phyloP scores from a whole-genome alignment of 1,140 invertebrate genomes.

The Sarcophaga peregrina region DNA sequence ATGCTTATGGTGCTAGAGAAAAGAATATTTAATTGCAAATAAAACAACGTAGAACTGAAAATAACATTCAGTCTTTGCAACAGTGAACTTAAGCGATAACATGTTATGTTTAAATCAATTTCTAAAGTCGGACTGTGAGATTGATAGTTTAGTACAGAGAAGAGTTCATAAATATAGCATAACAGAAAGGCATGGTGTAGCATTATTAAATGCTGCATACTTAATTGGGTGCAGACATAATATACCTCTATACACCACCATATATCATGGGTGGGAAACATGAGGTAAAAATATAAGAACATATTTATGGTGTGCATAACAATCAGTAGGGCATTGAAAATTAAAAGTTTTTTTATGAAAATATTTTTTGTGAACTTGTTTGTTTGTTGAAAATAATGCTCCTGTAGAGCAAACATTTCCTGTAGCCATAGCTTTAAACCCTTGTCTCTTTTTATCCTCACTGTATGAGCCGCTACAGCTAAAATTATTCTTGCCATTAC shows the following conservation, averaged over 20 bases:
- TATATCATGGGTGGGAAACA: background rate
- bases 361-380: background rate
- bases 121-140: background rate
- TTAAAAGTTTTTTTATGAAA: background rate
- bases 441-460: background rate
- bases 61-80: background rate
- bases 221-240: background rate
- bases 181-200: background rate
- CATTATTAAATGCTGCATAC: background rate
- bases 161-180: background rate
- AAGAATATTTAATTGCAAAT: background rate
- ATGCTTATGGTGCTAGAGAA: background rate
- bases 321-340: background rate
- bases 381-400: background rate
- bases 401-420: background rate
- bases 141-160: background rate
- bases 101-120: background rate
- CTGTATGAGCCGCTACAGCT: background rate
- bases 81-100: background rate
- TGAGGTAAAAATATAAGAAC: background rate
- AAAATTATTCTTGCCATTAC: background rate
- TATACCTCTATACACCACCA: background rate
- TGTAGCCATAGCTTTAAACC: background rate
- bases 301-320: background rate
- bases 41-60: background rate